These are phyloP conservation scores for human (Homo sapiens) DNA, from an alignment of 2,113 vertebrate genomes.

Conservation along the genomic window DNA sequence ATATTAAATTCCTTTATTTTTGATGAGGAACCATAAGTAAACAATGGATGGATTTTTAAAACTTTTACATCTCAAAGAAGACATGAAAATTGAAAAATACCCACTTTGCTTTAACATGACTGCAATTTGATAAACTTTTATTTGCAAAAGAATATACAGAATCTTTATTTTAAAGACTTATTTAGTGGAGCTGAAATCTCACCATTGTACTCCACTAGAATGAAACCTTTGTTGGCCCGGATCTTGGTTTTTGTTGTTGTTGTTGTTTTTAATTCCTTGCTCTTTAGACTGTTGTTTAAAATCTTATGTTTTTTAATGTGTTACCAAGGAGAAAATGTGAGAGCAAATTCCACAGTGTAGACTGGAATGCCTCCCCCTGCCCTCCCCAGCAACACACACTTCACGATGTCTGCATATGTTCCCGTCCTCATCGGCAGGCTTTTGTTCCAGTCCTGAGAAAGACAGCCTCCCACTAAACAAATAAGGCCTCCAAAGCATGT, in stretches of 20 bases:
- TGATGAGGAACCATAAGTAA: background rate
- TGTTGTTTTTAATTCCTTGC: constrained; percentile 52
- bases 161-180: constrained; percentile 26
- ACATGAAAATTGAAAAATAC: constrained; percentile 47
- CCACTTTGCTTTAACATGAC: background rate
- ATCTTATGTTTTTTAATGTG: constrained; percentile 55
- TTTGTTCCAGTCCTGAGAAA: constrained; percentile 53
- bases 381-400: background rate
- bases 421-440: background rate
- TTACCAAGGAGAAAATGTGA: constrained; percentile 47
- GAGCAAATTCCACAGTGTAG: constrained; percentile 10
- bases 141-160: constrained; percentile 52
- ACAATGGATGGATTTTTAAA: background rate
- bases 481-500: background rate
- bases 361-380: background rate
- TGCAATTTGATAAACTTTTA: constrained; percentile 51
- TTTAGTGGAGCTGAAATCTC: constrained; percentile 59
- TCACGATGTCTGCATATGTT: background rate
- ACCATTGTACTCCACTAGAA: constrained; percentile 60
- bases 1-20: background rate
- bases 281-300: constrained; percentile 76
- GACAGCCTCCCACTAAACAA: constrained; percentile 59
- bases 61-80: background rate
- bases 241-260: background rate
- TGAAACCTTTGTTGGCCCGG: constrained; percentile 32